Base-by-base conservation (phyloP, 2,113 vertebrate species). In the Solea solea region DNA sequence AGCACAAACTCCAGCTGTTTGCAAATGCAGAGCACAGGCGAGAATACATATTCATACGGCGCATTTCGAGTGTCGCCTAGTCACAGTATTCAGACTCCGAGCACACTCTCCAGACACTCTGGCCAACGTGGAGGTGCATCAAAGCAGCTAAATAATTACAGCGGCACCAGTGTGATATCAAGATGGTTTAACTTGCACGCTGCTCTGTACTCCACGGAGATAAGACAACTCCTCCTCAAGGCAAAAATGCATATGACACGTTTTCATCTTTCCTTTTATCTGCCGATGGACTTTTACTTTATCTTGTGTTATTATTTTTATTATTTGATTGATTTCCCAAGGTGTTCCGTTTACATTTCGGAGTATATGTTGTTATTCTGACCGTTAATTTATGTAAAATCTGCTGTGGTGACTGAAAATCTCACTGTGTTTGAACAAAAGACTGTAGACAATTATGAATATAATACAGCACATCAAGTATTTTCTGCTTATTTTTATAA, bases 21-120 rank as follows among this genome's bases (percentile, higher is more conserved):
- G 75, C 76, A 61, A 79, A 86, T 83, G 74, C 86, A 76, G 82
- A 67, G 61, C 74, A 78, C 72, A 79, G 77, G 42, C 72, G 8
- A n/a, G n/a, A 64, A 82, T 88, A 82, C 78, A 84, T 84, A 91
- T 91, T 90, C 86, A 90, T 73, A 61, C 52, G 2, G 54, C 67
- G 76, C 49, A 50, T 84, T 84, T 88, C 75, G 81, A 89, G 82
- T 80, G 81, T 87, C 84, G 78, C 87, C 82, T 76, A 75, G 78
- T 84, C 69, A 12, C 57, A 82, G 71, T 61, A 57, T 82, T 85
- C 80, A 72, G 71, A 73, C 66, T 76, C 80, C 13, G 69, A 81
- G 78, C 74, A 62, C 60, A 72, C 76, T 74, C 74, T 55, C 65
- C 15, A 69, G 74, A 51, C 63, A 50, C 55, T 69, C 62, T 65